Base-by-base conservation (phyloP, 1,140 invertebrate species). In the Habropoda laboriosa region DNA sequence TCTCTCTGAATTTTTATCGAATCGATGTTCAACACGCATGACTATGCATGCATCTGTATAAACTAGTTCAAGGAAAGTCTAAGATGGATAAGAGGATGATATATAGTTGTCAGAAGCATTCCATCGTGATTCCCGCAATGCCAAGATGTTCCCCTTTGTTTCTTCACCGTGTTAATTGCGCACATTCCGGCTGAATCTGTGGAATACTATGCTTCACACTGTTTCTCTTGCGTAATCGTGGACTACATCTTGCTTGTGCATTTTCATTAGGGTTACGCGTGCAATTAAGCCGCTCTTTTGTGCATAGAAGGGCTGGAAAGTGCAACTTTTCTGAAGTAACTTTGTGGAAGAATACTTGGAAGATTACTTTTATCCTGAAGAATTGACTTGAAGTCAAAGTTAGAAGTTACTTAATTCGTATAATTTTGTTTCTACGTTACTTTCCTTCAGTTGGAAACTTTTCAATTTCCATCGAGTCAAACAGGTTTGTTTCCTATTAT, bases 31-130 rank as follows among this genome's bases (percentile, higher is more conserved):
- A 38, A 38, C 67, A 77, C 18, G 12, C 47, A 61, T 64, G 13
- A 4, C 13, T 21, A 45, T 18, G 4, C 61, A 51, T 47, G 40
- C n/a, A 53, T 49, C 21, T 51, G 60, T 63, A 70, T 38, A 38
- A 76, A 80, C 49, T 76, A 42, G 80, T 74, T 84, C 86, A 87
- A 83, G 85, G 87, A 88, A 88, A 88, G 61, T 87, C 35, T 71
- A 53, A 42, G 21, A 61, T 30, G 21, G 27, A 85, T 61, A 30
- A 21, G 24, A 42, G 58, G 35, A 64, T 63, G 13, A n/a, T n/a
- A n/a, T 40, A n/a, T 30, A 53, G 45, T 38, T 38, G 30, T 27
- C 32, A 27, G 24, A 81, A 70, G 53, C 21, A 63, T 77, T 64
- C 21, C 16, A 45, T 55, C 57, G 35, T 53, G 21, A 63, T 80